Evolutionary conservation across 2,113 vertebrate genomes (phyloP).

Genomic region (Gavialis gangeticus): DNA sequence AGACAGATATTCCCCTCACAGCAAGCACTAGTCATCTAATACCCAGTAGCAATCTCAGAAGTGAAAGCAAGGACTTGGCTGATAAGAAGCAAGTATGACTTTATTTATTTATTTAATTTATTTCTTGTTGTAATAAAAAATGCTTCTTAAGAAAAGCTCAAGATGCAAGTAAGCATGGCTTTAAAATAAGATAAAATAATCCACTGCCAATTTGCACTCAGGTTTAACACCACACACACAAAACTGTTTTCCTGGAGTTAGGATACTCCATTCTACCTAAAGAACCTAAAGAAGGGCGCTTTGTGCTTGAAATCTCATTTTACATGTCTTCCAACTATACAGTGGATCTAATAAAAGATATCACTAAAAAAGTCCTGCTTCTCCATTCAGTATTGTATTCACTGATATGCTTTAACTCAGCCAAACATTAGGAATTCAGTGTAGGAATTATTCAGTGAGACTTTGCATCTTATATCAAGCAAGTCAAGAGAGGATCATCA

Average conservation of each 20-base stretch:
- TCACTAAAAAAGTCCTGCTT: no score
- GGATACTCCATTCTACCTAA: background rate
- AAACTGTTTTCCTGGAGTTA: background rate
- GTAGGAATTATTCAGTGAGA: fast-evolving
- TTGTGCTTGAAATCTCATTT: no score
- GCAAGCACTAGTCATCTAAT: background rate
- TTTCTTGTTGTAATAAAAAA: background rate
- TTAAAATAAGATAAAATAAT: background rate
- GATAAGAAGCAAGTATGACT: background rate
- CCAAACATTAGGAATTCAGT: background rate
- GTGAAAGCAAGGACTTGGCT: background rate
- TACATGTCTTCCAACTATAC: no score
- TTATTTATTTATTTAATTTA: background rate
- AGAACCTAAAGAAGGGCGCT: no score
- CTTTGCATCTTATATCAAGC: background rate
- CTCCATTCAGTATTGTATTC: background rate
- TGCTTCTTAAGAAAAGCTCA: background rate
- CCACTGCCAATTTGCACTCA: background rate
- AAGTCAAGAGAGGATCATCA: background rate
- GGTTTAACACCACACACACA: background rate
- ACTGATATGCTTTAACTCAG: background rate
- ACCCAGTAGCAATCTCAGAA: background rate
- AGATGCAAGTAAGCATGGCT: background rate
- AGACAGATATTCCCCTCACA: background rate
- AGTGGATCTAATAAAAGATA: no score